These are phyloP conservation scores for Bufo gargarizans DNA, from an alignment of 2,113 vertebrate genomes.

Conservation along the genomic window DNA sequence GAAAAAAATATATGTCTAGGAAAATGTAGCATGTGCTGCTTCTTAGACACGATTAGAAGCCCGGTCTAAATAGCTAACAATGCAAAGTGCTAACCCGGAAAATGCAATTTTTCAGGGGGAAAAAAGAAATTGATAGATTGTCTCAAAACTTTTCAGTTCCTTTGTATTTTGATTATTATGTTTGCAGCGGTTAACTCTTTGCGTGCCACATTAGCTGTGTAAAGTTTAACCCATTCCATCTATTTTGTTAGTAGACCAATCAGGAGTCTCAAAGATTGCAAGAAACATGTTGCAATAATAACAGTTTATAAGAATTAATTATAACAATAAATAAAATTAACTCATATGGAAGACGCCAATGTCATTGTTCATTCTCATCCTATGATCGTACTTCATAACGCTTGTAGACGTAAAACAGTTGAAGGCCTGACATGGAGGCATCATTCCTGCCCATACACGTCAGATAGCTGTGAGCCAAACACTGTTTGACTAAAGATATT, in stretches of 20 bases:
- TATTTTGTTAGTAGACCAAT: neutral
- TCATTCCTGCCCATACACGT: no score
- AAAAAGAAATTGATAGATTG: slow-evolving; percentile 32
- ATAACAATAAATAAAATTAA: no score
- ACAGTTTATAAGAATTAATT: neutral
- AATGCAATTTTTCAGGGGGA: neutral
- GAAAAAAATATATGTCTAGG: slow-evolving; percentile 54
- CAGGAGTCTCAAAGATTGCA: neutral
- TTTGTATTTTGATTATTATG: slow-evolving; percentile 36
- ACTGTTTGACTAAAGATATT: no score
- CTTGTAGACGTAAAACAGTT: no score
- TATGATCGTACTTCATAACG: no score
- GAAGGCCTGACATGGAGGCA: no score
- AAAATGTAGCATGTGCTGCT: slow-evolving; percentile 48
- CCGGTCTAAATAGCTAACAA: slow-evolving; percentile 46
- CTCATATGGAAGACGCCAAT: neutral
- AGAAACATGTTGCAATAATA: neutral
- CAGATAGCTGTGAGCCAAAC: no score
- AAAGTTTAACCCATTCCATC: neutral
- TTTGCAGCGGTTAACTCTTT: neutral
- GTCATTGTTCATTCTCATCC: neutral
- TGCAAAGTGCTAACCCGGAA: slow-evolving; percentile 35
- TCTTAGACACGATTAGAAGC: slow-evolving; percentile 45
- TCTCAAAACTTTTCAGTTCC: slow-evolving; percentile 29
- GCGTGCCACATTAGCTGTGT: no score